Conservation (phyloP, 2,888 invertebrate genomes). For the Eristalis pertinax region DNA sequence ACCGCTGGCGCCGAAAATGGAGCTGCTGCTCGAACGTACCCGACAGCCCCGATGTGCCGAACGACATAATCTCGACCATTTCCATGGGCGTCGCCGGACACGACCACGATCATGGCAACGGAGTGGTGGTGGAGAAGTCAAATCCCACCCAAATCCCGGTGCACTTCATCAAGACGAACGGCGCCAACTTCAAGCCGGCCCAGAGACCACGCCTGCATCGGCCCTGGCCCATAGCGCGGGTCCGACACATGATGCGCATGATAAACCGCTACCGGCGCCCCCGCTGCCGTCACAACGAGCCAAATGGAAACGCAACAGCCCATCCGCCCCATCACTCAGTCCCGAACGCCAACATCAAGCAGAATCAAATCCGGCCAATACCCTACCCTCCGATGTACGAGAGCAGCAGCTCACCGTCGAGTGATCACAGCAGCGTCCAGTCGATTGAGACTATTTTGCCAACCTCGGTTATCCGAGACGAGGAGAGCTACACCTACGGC, state of each 20-base stretch:
- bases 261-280: constrained; percentile 80
- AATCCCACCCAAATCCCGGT: constrained; percentile 76
- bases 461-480: constrained; percentile 80
- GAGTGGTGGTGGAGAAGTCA: constrained; percentile 73
- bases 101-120: constrained; percentile 71
- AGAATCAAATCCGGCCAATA: constrained; percentile 81
- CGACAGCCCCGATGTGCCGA: constrained; percentile 84
- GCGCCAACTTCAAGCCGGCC: constrained; percentile 72
- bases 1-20: constrained; percentile 83
- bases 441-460: constrained; percentile 78
- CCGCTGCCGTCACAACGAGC: constrained; percentile 76
- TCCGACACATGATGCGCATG: constrained; percentile 80
- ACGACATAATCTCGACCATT: constrained; percentile 81
- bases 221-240: constrained; percentile 77
- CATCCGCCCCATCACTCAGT: constrained; percentile 48
- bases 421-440: constrained; percentile 74
- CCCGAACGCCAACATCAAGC: constrained; percentile 75
- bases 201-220: constrained; percentile 72
- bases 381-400: constrained; percentile 74
- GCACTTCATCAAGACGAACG: constrained; percentile 74
- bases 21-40: constrained; percentile 84
- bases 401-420: constrained; percentile 74
- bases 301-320: constrained; percentile 27
- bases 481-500: constrained; percentile 77
- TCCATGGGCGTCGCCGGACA: constrained; percentile 73